Evolutionary conservation across 2,797 vertebrate species (phyloP).

Genomic region (Amniataba percoides): DNA sequence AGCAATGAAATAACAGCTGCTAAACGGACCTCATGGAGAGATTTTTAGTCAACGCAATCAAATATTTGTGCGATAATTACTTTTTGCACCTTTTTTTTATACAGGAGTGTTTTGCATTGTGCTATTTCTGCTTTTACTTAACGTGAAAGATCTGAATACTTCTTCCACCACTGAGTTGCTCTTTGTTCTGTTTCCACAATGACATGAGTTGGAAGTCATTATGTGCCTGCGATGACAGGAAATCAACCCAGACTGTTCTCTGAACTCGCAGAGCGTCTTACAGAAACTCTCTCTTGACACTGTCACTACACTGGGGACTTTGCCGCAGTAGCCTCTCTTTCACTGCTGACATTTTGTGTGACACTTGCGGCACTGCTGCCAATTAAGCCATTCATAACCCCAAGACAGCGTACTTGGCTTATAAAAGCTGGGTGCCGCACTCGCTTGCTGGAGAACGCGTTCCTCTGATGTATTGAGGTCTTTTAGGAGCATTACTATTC

Average conservation of each 20-base stretch:
- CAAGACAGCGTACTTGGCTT: conserved; percentile 39
- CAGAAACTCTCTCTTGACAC: conserved; percentile 48
- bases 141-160: not conserved
- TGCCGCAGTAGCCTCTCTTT: conserved; percentile 54
- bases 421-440: conserved; percentile 27
- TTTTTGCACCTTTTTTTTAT: not conserved
- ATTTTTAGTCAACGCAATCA: not conserved
- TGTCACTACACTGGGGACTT: conserved; percentile 46
- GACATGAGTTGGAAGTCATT: conserved; percentile 56
- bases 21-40: not conserved
- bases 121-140: conserved; percentile 1
- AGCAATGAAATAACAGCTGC: not conserved
- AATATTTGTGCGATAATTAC: conserved; percentile 1
- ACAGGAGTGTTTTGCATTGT: not conserved
- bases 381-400: conserved; percentile 66
- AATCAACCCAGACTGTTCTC: conserved; percentile 51
- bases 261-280: conserved; percentile 52
- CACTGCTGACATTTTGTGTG: conserved; percentile 61
- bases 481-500: conserved; percentile 49
- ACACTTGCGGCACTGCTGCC: conserved; percentile 52
- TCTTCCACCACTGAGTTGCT: not conserved
- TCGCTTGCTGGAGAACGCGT: conserved; percentile 25
- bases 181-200: conserved; percentile 38
- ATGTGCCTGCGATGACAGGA: conserved; percentile 52
- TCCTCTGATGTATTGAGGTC: conserved; percentile 38